phyloP scores from a whole-genome alignment of 2,797 vertebrate species.

The Petrocephalus schoutedeni region DNA sequence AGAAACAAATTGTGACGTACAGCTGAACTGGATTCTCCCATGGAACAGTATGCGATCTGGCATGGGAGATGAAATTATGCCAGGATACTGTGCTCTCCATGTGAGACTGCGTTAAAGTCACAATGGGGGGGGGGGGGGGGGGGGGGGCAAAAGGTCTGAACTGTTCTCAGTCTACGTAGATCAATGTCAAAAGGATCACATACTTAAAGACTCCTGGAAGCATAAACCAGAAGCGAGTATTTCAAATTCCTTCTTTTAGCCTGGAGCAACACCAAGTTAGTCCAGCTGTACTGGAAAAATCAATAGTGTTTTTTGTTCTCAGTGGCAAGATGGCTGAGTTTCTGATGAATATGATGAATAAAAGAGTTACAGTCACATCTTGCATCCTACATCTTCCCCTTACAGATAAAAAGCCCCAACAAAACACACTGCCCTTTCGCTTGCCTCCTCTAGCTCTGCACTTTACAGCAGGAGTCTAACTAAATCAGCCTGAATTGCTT shows the following conservation, averaged over 20 bases:
- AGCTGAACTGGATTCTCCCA: background rate
- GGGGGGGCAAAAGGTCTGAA: background rate
- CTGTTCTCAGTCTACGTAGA: background rate
- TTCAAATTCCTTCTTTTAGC: background rate
- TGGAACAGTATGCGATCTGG: background rate
- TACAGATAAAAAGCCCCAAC: conserved; percentile 32
- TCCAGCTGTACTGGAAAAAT: background rate
- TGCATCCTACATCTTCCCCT: conserved; percentile 22
- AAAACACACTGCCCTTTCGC: conserved; percentile 15
- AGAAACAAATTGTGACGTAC: background rate
- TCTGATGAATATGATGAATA: conserved; percentile 18
- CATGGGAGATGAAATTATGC: background rate
- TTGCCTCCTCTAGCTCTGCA: conserved; percentile 29
- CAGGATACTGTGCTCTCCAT: background rate
- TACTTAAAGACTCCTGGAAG: conserved; percentile 3
- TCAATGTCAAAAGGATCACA: background rate
- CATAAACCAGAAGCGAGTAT: background rate
- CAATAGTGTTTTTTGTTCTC: conserved; percentile 6
- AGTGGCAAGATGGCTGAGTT: conserved; percentile 9
- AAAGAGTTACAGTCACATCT: conserved; percentile 19
- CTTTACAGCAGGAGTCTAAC: conserved; percentile 36
- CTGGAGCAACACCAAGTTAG: background rate
- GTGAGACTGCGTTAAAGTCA: background rate
- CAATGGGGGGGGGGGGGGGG: background rate
- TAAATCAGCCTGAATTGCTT: conserved; percentile 41